Percentiles rank a stretch among this genome's conserved stretches.
Evolutionary conservation across 2,113 vertebrate genomes (phyloP).

Genomic region (Raja brachyura): DNA sequence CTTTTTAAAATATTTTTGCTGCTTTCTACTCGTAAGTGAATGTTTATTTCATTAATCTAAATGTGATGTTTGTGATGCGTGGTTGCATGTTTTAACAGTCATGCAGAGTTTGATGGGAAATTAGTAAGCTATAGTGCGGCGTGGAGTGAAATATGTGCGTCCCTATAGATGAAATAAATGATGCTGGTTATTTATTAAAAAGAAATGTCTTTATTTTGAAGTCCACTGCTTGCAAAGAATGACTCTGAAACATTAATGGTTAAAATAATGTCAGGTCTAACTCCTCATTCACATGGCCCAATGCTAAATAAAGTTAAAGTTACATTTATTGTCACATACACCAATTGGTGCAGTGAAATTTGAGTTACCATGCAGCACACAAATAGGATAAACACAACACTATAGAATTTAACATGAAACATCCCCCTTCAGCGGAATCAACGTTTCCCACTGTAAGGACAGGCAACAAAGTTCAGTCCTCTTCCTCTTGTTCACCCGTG

Average conservation of each 20-base stretch:
- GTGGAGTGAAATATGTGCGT: background rate
- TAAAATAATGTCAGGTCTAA: background rate
- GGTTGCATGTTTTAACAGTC: constrained; percentile 73
- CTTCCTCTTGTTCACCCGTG: no score
- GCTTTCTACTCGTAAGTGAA: constrained; percentile 71
- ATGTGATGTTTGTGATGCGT: constrained; percentile 93
- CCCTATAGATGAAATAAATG: constrained; percentile 23
- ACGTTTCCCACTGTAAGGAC: no score
- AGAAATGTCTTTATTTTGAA: background rate
- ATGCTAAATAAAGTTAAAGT: background rate
- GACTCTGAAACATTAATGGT: background rate
- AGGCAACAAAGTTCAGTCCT: no score
- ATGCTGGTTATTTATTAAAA: constrained; percentile 35
- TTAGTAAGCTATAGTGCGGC: background rate
- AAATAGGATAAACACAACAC: no score
- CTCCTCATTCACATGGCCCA: background rate
- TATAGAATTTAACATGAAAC: no score
- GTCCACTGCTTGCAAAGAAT: background rate
- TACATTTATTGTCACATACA: no score
- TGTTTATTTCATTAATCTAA: constrained; percentile 75
- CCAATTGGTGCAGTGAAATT: no score
- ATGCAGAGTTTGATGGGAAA: constrained; percentile 24
- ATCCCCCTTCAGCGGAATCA: no score
- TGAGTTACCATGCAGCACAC: no score
- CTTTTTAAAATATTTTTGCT: constrained; percentile 48